Evolutionary conservation across 1,140 invertebrate genomes (phyloP).

Genomic region (Neuroterus valhalla): DNA sequence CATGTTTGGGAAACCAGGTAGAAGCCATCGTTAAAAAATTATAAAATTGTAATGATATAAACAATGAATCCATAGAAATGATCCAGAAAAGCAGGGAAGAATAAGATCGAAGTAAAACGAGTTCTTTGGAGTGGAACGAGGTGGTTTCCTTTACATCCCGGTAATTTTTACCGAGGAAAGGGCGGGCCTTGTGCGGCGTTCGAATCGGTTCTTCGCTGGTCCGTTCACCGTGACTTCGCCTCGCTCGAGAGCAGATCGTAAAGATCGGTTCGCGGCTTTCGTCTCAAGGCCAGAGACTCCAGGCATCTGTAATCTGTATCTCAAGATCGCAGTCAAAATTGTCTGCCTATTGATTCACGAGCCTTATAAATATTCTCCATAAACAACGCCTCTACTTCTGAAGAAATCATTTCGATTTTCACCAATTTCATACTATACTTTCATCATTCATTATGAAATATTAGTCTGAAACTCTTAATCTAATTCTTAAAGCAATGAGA

Average conservation of each 20-base stretch:
- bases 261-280: constrained; percentile 18
- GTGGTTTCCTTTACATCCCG: constrained; percentile 16
- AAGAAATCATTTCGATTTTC: too few species aligned
- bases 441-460: too few species aligned
- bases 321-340: constrained; percentile 22
- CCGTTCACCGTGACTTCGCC: constrained; percentile 27
- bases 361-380: background rate
- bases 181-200: constrained; percentile 17
- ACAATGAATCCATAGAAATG: background rate
- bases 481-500: too few species aligned
- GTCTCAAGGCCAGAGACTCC: constrained; percentile 21
- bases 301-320: constrained; percentile 9
- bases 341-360: constrained; percentile 20
- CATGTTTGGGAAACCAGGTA: too few species aligned
- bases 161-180: constrained; percentile 16
- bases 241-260: constrained; percentile 28
- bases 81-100: background rate
- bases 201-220: constrained; percentile 23
- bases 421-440: too few species aligned
- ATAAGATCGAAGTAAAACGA: background rate
- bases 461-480: too few species aligned
- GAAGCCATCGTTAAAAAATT: too few species aligned
- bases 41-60: background rate
- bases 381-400: too few species aligned
- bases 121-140: constrained; percentile 16